These are phyloP conservation scores for Macrophya annulata DNA, from an alignment of 2,888 invertebrate genomes.

Conservation along the genomic window DNA sequence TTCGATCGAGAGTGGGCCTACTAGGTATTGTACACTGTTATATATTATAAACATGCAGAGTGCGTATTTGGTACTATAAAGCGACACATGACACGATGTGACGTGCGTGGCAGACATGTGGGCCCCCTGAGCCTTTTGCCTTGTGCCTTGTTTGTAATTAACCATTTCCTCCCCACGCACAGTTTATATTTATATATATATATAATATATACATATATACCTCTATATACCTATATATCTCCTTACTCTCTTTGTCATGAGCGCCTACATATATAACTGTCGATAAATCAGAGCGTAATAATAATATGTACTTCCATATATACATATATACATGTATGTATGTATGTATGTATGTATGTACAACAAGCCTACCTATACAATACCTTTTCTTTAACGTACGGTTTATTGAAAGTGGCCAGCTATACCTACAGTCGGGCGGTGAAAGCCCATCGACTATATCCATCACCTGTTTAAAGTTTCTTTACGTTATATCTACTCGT, in stretches of 20 bases:
- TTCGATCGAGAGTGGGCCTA: slow-evolving; percentile 21
- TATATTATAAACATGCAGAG: slow-evolving; percentile 15
- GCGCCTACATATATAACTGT: slow-evolving; percentile 31
- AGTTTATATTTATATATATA: no score
- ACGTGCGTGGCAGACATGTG: slow-evolving; percentile 46
- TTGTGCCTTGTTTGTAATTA: slow-evolving; percentile 51
- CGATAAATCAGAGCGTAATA: slow-evolving; percentile 31
- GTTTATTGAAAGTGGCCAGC: slow-evolving; percentile 4
- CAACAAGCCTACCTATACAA: neutral
- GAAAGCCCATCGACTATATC: neutral
- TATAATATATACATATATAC: no score
- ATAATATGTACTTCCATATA: neutral
- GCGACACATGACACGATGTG: slow-evolving; percentile 26
- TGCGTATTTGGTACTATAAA: slow-evolving; percentile 38
- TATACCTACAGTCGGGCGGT: neutral
- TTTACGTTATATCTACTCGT: neutral
- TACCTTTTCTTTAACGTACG: neutral
- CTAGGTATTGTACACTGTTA: neutral
- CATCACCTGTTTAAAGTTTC: slow-evolving; percentile 19
- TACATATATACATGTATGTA: neutral
- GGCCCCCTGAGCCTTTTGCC: slow-evolving; percentile 21
- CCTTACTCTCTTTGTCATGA: slow-evolving; percentile 15
- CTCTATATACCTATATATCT: no score
- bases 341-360: neutral
- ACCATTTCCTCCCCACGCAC: slow-evolving; percentile 45